A percentile compares a stretch with the other conserved stretches of the same genome.
phyloP scores from a whole-genome alignment of 2,888 invertebrate genomes.

The Trachelus iudaicus region DNA sequence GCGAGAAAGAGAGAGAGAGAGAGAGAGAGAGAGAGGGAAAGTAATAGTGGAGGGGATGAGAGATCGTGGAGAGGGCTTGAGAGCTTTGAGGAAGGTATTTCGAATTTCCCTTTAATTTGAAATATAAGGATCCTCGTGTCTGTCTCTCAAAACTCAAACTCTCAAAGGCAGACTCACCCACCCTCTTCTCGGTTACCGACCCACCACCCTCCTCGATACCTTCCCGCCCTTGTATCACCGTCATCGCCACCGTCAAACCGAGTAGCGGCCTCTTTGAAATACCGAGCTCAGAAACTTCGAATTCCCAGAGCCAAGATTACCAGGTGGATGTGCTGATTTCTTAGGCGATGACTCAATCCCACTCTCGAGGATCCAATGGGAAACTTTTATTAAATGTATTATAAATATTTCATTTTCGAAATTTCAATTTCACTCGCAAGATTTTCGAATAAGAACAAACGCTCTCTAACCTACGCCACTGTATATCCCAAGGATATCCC shows the following conservation, averaged over 20 bases:
- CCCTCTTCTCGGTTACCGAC: not conserved
- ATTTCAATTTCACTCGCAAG: not conserved
- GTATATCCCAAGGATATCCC: not conserved
- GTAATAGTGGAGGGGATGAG: not conserved
- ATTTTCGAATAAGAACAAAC: not conserved
- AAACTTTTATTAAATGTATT: not conserved
- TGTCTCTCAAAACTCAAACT: constrained; percentile 36
- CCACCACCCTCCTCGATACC: not conserved
- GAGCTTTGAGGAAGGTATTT: constrained; percentile 52
- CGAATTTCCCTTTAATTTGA: constrained; percentile 58
- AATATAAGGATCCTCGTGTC: constrained; percentile 49
- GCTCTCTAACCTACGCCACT: not conserved
- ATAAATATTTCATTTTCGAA: not conserved
- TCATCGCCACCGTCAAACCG: constrained; percentile 2
- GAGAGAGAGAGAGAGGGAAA: not conserved
- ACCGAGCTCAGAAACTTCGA: constrained; percentile 6
- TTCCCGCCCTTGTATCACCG: constrained; percentile 7
- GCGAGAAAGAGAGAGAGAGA: not conserved
- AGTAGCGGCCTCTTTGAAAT: constrained; percentile 16
- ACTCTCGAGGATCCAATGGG: not conserved
- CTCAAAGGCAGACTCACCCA: constrained; percentile 37
- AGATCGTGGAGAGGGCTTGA: constrained; percentile 30
- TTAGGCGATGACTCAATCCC: not conserved
- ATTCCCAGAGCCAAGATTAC: constrained; percentile 12
- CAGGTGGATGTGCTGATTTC: not conserved